Evolutionary conservation across 2,797 vertebrate species (phyloP).

Genomic region (Heliangelus exortis): DNA sequence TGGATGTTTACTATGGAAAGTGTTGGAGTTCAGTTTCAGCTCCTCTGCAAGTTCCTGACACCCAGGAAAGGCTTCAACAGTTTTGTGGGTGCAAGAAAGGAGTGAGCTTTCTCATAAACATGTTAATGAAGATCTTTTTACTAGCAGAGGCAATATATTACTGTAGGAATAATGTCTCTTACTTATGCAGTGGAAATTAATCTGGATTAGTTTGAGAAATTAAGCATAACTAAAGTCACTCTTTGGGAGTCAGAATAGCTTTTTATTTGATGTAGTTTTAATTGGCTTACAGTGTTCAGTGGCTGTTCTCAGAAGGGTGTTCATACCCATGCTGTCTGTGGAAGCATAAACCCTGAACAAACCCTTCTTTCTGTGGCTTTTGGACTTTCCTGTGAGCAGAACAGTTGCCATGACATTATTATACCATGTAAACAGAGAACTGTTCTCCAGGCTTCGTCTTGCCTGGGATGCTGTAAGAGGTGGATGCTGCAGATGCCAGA

Average conservation of each 20-base stretch:
- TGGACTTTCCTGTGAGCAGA: too few relatives aligned
- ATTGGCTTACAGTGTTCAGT: neutral
- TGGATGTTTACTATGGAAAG: neutral
- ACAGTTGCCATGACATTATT: accelerated
- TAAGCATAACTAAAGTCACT: neutral
- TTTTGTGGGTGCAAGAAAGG: neutral
- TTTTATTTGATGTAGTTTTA: neutral
- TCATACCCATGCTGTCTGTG: neutral
- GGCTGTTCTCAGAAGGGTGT: neutral
- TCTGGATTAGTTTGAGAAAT: constrained; percentile 24
- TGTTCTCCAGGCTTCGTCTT: neutral
- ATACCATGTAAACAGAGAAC: neutral
- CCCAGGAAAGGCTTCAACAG: neutral
- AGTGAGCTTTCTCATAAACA: neutral
- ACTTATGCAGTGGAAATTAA: neutral
- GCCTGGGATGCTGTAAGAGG: neutral
- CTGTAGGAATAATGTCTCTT: neutral
- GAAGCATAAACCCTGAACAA: neutral
- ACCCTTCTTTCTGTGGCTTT: neutral
- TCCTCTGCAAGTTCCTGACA: neutral
- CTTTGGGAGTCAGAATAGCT: neutral
- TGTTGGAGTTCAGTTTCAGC: neutral
- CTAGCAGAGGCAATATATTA: neutral
- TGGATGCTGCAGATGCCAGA: neutral
- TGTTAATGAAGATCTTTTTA: neutral